Evolutionary conservation across 2,888 invertebrate genomes (phyloP).

Genomic region (Lasioglossum calceatum): DNA sequence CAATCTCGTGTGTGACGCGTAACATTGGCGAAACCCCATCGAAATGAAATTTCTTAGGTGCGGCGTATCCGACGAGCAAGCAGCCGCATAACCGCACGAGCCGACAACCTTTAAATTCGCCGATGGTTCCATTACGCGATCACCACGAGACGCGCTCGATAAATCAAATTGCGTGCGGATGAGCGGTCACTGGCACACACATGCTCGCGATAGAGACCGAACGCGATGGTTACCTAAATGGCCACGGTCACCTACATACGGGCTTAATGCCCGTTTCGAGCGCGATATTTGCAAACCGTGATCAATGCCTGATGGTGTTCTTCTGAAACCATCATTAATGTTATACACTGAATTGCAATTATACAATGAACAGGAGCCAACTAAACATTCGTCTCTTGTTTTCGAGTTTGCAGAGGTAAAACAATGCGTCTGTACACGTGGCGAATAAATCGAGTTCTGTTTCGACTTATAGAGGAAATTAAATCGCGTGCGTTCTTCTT

Average conservation of each 20-base stretch:
- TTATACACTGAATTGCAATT: too few species aligned
- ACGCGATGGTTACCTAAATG: conserved; percentile 38
- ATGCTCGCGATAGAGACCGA: conserved; percentile 21
- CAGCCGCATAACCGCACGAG: not conserved
- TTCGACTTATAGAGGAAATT: not conserved
- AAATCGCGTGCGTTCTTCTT: not conserved
- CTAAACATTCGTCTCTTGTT: too few species aligned
- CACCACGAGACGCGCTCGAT: not conserved
- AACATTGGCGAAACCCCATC: not conserved
- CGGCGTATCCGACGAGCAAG: not conserved
- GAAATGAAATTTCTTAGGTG: conserved; percentile 30
- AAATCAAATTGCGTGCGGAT: conserved; percentile 45
- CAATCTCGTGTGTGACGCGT: not conserved
- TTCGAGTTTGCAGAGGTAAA: too few species aligned
- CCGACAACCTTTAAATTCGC: not conserved
- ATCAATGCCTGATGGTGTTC: not conserved
- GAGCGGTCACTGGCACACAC: conserved; percentile 3
- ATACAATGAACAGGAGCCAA: too few species aligned
- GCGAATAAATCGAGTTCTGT: not conserved
- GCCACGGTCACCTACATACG: conserved; percentile 19
- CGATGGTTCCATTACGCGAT: conserved; percentile 9
- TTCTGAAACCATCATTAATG: not conserved
- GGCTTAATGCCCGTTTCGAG: conserved; percentile 13
- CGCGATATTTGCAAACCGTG: not conserved
- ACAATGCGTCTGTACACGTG: not conserved